A percentile compares a stretch with the other conserved stretches of the same genome.
phyloP scores from a whole-genome alignment of 2,113 vertebrate genomes.

The Centropus bengalensis region DNA sequence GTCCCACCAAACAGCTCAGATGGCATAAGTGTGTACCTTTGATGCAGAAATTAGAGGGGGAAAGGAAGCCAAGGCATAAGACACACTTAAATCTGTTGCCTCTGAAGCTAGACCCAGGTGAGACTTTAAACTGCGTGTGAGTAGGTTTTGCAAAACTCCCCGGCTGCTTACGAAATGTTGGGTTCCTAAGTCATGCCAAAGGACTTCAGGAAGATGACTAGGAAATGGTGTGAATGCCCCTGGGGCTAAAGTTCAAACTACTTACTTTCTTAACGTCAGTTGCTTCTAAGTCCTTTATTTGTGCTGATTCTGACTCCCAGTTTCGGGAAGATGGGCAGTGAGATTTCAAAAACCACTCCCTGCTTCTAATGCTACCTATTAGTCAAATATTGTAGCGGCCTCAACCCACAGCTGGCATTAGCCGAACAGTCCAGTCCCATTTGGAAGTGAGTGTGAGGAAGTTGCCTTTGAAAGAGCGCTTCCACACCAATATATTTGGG shows the following conservation, averaged over 20 bases:
- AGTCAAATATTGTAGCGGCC: neutral
- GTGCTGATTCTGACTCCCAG: neutral
- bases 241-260: neutral
- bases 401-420: fast-evolving
- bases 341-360: neutral
- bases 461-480: neutral
- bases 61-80: neutral
- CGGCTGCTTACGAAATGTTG: neutral
- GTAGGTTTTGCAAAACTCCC: neutral
- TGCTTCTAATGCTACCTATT: neutral
- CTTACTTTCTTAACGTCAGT: neutral
- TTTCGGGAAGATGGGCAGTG: neutral
- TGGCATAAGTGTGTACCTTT: neutral
- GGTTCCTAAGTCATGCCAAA: neutral
- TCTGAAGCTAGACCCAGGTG: neutral
- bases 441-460: neutral
- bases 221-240: neutral
- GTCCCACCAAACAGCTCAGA: neutral
- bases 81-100: fast-evolving
- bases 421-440: neutral
- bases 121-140: neutral
- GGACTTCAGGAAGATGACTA: neutral
- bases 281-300: neutral
- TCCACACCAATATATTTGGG: fast-evolving
- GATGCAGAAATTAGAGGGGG: neutral